These are phyloP conservation scores for Ammodramus savannarum DNA, from an alignment of 2,113 vertebrate genomes.

Conservation along the genomic window DNA sequence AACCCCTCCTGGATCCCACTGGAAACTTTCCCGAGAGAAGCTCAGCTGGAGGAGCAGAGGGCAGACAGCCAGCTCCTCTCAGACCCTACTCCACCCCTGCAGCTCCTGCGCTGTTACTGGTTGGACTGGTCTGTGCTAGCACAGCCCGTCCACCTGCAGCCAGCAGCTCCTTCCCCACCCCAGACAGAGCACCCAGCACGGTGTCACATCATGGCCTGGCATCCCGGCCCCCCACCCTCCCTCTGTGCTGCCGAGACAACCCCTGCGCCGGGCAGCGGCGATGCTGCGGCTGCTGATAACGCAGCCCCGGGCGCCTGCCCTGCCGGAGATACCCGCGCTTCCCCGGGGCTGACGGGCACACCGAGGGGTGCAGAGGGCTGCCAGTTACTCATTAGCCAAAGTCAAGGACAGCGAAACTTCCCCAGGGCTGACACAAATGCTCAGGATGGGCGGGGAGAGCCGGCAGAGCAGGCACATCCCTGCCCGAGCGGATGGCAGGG, in stretches of 20 bases:
- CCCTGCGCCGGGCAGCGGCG: fast-evolving
- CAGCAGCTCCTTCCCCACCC: not conserved
- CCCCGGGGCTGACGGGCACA: not conserved
- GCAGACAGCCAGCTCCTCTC: not conserved
- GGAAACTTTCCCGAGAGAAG: not conserved
- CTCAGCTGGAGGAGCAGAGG: not conserved
- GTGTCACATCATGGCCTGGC: not conserved
- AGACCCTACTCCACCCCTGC: not conserved
- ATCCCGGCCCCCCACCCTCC: not conserved
- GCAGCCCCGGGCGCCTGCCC: not conserved
- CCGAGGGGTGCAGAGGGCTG: not conserved
- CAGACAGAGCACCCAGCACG: not conserved
- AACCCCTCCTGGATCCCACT: not conserved
- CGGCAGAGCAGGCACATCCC: not conserved
- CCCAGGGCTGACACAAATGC: not conserved
- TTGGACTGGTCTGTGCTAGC: not conserved
- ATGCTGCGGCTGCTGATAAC: constrained; percentile 2
- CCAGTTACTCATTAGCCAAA: not conserved
- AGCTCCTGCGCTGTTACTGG: not conserved
- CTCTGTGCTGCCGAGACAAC: not conserved
- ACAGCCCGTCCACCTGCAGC: not conserved
- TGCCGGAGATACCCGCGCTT: not conserved
- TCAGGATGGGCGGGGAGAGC: not conserved
- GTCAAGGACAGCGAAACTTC: fast-evolving
- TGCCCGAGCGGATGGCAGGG: not conserved